phyloP scores from a whole-genome alignment of 2,888 invertebrate species.

The Calliphora vomitoria region DNA sequence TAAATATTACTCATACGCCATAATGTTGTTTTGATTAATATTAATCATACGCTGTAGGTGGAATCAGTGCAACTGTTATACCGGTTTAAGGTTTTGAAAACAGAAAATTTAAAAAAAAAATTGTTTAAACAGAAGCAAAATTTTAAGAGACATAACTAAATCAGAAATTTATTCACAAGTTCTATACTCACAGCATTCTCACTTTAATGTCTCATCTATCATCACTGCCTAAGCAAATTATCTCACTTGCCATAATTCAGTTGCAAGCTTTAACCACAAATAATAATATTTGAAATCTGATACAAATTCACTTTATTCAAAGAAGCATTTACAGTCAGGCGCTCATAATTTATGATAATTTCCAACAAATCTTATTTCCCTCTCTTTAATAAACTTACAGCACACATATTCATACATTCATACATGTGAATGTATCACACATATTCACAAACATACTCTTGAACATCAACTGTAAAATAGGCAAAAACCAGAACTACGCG shows the following conservation, averaged over 20 bases:
- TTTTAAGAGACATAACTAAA: too few species aligned
- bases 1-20: slow-evolving; percentile 66
- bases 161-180: neutral
- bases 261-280: slow-evolving; percentile 45
- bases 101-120: too few species aligned
- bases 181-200: neutral
- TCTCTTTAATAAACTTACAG: neutral
- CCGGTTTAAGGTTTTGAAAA: too few species aligned
- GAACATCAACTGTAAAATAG: slow-evolving; percentile 38
- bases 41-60: slow-evolving; percentile 41
- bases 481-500: slow-evolving; percentile 58
- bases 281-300: slow-evolving; percentile 54
- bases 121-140: too few species aligned
- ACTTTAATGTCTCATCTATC: neutral
- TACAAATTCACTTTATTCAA: slow-evolving; percentile 43
- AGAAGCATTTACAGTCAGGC: slow-evolving; percentile 45
- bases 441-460: neutral
- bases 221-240: slow-evolving; percentile 7
- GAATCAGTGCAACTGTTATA: neutral
- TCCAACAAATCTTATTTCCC: slow-evolving; percentile 52
- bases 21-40: slow-evolving; percentile 9
- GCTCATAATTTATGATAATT: slow-evolving; percentile 69
- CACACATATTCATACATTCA: neutral
- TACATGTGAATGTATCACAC: neutral
- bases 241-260: slow-evolving; percentile 22